Base-by-base conservation (phyloP, 1,140 invertebrate species). In the Bombus huntii region DNA sequence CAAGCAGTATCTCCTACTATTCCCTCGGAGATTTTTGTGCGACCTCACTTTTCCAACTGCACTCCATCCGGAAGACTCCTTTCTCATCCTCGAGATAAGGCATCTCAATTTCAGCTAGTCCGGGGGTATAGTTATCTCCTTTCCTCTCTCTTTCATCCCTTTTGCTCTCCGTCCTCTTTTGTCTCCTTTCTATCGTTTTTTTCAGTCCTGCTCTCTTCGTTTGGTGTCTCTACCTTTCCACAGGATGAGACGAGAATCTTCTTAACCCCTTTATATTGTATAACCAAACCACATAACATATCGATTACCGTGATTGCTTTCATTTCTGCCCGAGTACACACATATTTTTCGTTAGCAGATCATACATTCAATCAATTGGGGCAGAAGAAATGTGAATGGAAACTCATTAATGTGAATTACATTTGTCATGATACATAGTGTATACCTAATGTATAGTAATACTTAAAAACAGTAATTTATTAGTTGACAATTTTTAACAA, bases 31-130 rank as follows among this genome's bases (percentile, higher is more conserved):
- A 93, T 93, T 92, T 91, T 91, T 90, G 86, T 79, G 73, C 79
- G 81, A 82, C 80, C 87, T 87, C 82, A 82, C 81, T 87, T 87
- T 83, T 39, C 78, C 76, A 79, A 81, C 90, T 91, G 87, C 87
- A 89, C 90, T 91, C 85, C 80, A 88, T 88, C 85, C 83, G 80
- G 77, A 89, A 91, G 89, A 89, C 92, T 87, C 90, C 88, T 90
- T 91, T 90, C 90, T 92, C 89, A 91, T 93, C 89, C 87, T 80
- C 86, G 87, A 92, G 93, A 93, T 93, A 93, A 93, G 92, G 89
- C 88, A 93, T 92, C 91, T 90, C 90, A 91, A 93, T 93, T 92
- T 91, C 87, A 89, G 71, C 84, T 65, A 80, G 72, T 87, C 47
- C 62, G 47, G 47, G 47, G 47, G 47, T 53, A 53, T 53, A 53